Evolutionary conservation across 2,113 vertebrate genomes (phyloP), one percentile per base, ranked within the genome.

Genomic region (Oryzias woworae): DNA sequence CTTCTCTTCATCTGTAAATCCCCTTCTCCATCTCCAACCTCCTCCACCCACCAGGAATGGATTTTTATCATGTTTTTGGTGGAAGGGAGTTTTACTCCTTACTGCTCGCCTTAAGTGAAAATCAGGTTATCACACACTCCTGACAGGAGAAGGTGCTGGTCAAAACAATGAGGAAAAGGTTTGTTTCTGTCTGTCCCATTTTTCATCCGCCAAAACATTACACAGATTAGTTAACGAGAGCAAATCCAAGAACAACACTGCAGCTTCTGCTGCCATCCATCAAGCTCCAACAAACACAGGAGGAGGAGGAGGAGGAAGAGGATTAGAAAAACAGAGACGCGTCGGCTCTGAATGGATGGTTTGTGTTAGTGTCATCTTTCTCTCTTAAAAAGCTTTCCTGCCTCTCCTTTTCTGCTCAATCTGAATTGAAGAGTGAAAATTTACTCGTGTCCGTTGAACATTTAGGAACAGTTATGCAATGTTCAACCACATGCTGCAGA

Each of bases 201-300:
- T 58, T 66, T 62, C 10, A 26, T 16, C 3, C 62, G 36, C 57
- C 51, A 68, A 57, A 68, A 26, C 59, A 53, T n/a, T 58, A 51
- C 66, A 28, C 14, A 67, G 73, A 78, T 81, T n/a, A 77, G 66
- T 58, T 66, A 49, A 57, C 18, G 28, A 57, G 28, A 55, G 17
- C 15, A 44, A 53, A 60, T 69, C 81, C 74, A 81, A 82, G 23
- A 70, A 28, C 77, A 81, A 81, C 73, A 79, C 43, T 14, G 51
- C 20, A 50, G 48, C 20, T 44, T 60, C 53, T 60, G 46, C 15
- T 61, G 66, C 36, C 51, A 62, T 26, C 56, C 23, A 44, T 62
- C 62, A 58, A 18, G 43, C 42, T 23, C 23, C 53, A 24, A 50
- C 48, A 47, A n/a, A 45, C 4, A 0, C 13, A 63, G 4, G 23